A percentile compares a stretch with the other conserved stretches of the same genome.
phyloP scores from a whole-genome alignment of 1,140 invertebrate species.

The Amphibalanus amphitrite region DNA sequence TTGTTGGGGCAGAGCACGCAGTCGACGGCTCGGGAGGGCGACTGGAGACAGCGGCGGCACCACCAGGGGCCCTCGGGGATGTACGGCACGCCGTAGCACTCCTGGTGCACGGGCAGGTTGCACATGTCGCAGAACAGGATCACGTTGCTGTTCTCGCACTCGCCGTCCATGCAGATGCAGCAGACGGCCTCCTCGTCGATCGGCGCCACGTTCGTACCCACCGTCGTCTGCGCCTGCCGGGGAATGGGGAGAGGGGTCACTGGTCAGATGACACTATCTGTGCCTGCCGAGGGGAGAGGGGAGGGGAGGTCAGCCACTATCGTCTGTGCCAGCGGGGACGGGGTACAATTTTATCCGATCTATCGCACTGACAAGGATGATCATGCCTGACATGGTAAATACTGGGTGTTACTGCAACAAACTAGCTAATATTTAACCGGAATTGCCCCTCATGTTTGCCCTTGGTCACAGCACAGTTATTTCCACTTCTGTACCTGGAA shows the following conservation, averaged over 20 bases:
- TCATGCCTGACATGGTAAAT: too few relatives aligned
- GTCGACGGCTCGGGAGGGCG: conserved; percentile 84
- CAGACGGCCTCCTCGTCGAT: conserved; percentile 97
- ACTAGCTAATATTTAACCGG: too few relatives aligned
- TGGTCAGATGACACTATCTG: too few relatives aligned
- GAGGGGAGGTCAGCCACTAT: too few relatives aligned
- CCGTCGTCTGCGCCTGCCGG: conserved; percentile 44
- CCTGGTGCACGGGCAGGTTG: conserved; percentile 92
- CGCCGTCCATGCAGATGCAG: conserved; percentile 75
- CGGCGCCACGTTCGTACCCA: conserved; percentile 38
- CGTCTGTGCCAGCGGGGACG: too few relatives aligned
- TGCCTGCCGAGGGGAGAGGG: too few relatives aligned
- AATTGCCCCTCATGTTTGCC: too few relatives aligned
- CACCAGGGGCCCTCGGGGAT: conserved; percentile 99
- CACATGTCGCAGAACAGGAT: conserved; percentile 99
- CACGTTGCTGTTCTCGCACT: conserved; percentile 91
- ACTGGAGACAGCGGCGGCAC: conserved; percentile 83
- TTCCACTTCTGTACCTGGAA: conserved; percentile 69
- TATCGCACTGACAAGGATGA: too few relatives aligned
- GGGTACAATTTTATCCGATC: too few relatives aligned
- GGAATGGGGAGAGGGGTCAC: too few relatives aligned
- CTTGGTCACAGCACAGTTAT: too few relatives aligned
- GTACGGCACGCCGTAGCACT: conserved; percentile 84
- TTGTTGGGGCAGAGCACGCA: conserved; percentile 96
- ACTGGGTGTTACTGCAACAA: too few relatives aligned